phyloP scores from a whole-genome alignment of 2,113 vertebrate species.

The Anguilla rostrata region DNA sequence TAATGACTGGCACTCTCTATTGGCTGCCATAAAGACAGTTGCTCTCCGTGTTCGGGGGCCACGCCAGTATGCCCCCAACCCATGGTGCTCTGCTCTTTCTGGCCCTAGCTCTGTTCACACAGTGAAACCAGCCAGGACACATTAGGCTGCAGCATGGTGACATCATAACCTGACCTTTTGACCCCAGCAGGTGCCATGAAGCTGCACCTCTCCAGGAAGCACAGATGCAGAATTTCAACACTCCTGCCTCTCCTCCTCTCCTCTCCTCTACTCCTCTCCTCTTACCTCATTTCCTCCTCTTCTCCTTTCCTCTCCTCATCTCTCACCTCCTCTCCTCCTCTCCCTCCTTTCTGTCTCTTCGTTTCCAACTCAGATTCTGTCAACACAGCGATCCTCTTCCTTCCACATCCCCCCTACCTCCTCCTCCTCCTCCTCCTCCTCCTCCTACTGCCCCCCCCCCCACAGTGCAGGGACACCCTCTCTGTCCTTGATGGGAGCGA shows the following conservation, averaged over 20 bases:
- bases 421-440: too few relatives aligned
- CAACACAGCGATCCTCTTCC: not conserved
- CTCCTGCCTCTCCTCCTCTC: not conserved
- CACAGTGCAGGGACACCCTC: too few relatives aligned
- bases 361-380: not conserved
- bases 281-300: too few relatives aligned
- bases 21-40: not conserved
- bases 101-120: not conserved
- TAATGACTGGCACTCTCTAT: not conserved
- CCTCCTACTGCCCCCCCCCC: too few relatives aligned
- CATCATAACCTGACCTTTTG: not conserved
- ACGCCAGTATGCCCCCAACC: not conserved
- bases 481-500: not conserved
- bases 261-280: too few relatives aligned
- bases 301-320: not conserved
- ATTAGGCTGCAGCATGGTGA: not conserved
- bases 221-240: not conserved
- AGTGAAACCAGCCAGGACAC: not conserved
- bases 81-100: not conserved
- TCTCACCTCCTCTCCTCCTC: too few relatives aligned
- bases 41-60: not conserved
- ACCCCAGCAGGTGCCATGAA: not conserved
- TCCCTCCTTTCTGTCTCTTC: not conserved
- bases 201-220: not conserved
- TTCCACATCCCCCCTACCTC: too few relatives aligned